Conservation (phyloP, 1,140 invertebrate species). For the Atta cephalotes region DNA sequence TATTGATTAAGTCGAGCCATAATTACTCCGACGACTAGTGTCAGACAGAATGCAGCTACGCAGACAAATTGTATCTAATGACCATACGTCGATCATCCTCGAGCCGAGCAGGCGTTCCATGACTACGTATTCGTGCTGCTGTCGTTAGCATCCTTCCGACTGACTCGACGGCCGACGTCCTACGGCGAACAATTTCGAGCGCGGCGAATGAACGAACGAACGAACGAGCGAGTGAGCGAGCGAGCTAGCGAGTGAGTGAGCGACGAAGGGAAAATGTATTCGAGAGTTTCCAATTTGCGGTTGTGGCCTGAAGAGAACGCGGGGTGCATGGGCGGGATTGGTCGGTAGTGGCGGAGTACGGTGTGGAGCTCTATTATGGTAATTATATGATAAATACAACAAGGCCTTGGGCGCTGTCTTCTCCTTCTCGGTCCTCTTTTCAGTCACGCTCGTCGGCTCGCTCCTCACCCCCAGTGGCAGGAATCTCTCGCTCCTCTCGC, state of each 20-base stretch:
- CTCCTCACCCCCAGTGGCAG: constrained; percentile 79
- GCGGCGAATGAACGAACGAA: constrained; percentile 64
- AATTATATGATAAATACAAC: constrained; percentile 87
- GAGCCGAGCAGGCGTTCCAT: constrained; percentile 49
- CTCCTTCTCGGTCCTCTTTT: constrained; percentile 76
- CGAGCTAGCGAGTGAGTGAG: constrained; percentile 64
- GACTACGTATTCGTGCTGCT: constrained; percentile 50
- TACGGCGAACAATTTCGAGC: constrained; percentile 71
- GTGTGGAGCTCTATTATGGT: constrained; percentile 85
- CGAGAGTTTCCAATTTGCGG: constrained; percentile 85
- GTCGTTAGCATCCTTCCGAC: constrained; percentile 70
- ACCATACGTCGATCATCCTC: constrained; percentile 64
- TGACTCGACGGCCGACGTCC: constrained; percentile 61
- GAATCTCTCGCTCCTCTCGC: constrained; percentile 80
- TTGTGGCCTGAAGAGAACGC: constrained; percentile 74
- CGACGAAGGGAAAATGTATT: constrained; percentile 82
- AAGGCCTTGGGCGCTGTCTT: constrained; percentile 83
- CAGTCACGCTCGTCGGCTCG: constrained; percentile 65
- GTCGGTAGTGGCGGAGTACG: constrained; percentile 66
- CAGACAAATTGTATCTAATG: constrained; percentile 63
- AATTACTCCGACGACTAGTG: constrained; percentile 59
- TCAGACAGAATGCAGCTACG: constrained; percentile 51
- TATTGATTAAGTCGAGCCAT: constrained; percentile 50
- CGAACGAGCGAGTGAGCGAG: constrained; percentile 66
- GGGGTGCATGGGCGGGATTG: constrained; percentile 47